Conservation (phyloP, 2,113 vertebrate genomes). For the Salvator merianae region DNA sequence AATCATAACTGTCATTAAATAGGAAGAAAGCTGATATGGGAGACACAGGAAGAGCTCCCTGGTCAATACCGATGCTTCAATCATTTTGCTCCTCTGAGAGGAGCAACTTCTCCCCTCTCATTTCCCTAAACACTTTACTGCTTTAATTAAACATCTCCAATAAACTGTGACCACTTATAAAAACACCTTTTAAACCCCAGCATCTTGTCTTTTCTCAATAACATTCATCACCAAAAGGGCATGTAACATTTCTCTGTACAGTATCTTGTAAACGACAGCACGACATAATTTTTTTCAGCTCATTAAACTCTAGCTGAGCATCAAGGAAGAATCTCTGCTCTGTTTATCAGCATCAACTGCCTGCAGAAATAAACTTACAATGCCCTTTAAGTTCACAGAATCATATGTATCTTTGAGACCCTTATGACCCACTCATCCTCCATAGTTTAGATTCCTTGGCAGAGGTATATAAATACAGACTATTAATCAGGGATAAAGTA, state of each 20-base stretch:
- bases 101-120: background rate
- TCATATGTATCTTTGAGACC: background rate
- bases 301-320: constrained; percentile 58
- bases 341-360: constrained; percentile 3
- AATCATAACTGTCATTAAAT: background rate
- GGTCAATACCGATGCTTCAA: background rate
- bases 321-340: background rate
- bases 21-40: background rate
- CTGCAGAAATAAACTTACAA: background rate
- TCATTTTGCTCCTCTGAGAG: background rate
- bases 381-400: background rate
- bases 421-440: too few relatives aligned
- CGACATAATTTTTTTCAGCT: constrained; percentile 46
- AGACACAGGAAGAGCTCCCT: background rate
- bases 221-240: constrained; percentile 68
- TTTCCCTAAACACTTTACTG: background rate
- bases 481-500: too few relatives aligned
- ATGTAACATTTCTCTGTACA: constrained; percentile 46
- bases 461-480: background rate
- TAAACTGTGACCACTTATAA: background rate
- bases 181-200: constrained; percentile 16
- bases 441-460: background rate
- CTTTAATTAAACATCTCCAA: constrained; percentile 22
- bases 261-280: constrained; percentile 54
- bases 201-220: constrained; percentile 18